These are phyloP conservation scores for Cyprinodon variegatus DNA, from an alignment of 2,113 vertebrate genomes.

Conservation along the genomic window DNA sequence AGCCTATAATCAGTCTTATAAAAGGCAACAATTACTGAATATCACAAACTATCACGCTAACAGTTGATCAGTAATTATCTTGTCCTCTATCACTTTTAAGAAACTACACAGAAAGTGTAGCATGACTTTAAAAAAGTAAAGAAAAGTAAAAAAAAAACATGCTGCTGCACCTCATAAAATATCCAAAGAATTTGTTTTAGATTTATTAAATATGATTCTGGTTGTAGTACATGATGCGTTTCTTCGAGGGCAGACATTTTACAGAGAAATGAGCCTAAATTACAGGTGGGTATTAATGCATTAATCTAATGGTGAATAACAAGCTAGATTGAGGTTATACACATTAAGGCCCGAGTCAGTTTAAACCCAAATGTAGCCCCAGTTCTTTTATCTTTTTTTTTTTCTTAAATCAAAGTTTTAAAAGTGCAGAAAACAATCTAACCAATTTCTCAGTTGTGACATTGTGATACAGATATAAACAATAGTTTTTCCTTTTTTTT, in stretches of 20 bases:
- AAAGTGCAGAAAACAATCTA: not conserved
- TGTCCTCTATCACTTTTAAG: not conserved
- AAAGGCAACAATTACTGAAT: not conserved
- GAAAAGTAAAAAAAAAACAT: not conserved
- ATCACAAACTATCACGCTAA: not conserved
- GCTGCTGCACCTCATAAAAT: not conserved
- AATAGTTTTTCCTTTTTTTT: no score
- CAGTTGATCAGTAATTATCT: not conserved
- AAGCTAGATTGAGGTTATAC: not conserved
- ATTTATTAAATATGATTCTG: not conserved
- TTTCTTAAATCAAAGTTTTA: not conserved
- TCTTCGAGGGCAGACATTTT: not conserved
- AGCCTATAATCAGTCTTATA: not conserved
- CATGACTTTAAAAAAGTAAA: not conserved
- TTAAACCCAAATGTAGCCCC: no score
- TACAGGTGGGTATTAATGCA: not conserved
- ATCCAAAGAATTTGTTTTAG: not conserved
- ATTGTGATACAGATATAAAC: no score
- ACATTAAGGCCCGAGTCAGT: no score
- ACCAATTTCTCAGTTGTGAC: no score
- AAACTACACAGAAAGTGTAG: not conserved
- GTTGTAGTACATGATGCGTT: not conserved
- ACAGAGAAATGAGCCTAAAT: not conserved
- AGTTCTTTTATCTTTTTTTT: not conserved
- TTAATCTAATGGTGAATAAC: not conserved